phyloP scores from a whole-genome alignment of 2,113 vertebrate genomes.

The Hucho hucho region DNA sequence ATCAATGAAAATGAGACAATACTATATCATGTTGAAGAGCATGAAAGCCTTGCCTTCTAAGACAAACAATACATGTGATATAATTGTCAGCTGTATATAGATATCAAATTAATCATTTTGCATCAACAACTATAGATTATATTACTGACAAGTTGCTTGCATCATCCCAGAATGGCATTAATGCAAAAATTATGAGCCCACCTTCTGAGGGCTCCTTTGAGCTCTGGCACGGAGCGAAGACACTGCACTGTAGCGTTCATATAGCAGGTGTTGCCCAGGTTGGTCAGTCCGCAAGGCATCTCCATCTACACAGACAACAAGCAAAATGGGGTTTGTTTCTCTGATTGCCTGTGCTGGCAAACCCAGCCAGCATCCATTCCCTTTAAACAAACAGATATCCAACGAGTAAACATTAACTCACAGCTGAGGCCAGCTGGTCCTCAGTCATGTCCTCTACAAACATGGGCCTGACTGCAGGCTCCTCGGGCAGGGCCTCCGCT shows the following conservation, averaged over 20 bases:
- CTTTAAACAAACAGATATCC: no score
- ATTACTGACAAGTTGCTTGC: neutral
- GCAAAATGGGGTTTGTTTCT: neutral
- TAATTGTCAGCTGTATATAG: no score
- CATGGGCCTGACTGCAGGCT: slow-evolving; percentile 87
- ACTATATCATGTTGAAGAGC: no score
- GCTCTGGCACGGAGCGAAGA: slow-evolving; percentile 97
- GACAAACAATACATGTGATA: no score
- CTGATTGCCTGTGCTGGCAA: no score
- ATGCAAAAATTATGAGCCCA: slow-evolving; percentile 49
- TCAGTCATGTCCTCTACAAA: slow-evolving; percentile 99
- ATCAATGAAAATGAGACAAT: no score
- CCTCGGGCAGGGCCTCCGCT: slow-evolving; percentile 91
- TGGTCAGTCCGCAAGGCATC: slow-evolving; percentile 94
- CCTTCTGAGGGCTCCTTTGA: slow-evolving; percentile 92
- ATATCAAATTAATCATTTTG: no score
- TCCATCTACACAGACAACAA: slow-evolving; percentile 81
- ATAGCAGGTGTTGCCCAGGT: slow-evolving; percentile 98
- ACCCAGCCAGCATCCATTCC: no score
- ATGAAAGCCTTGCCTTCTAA: no score
- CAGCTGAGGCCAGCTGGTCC: slow-evolving; percentile 96
- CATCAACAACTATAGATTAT: no score
- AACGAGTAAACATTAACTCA: slow-evolving; percentile 68
- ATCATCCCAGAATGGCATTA: neutral
- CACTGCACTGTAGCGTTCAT: slow-evolving; percentile 99